A percentile compares a stretch with the other conserved stretches of the same genome.
Evolutionary conservation across 2,888 invertebrate genomes (phyloP).

Genomic region (Phaedon cochleariae): DNA sequence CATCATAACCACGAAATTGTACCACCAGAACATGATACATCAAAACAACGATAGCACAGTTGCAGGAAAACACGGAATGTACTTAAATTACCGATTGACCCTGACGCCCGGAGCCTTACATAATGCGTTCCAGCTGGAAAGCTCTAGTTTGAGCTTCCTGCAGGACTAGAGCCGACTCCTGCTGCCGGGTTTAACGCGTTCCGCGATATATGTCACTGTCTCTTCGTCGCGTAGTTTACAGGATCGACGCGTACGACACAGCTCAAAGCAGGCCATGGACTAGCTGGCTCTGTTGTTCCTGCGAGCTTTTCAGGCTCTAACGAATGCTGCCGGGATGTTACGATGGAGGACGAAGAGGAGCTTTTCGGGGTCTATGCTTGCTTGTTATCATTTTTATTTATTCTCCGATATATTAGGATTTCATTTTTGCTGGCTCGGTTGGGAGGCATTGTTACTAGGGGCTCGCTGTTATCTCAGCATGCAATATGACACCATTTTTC

Average conservation of each 20-base stretch:
- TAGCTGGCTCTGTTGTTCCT: slow-evolving; percentile 34
- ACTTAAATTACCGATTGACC: too few species aligned
- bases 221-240: too few species aligned
- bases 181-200: too few species aligned
- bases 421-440: slow-evolving; percentile 14
- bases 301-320: slow-evolving; percentile 30
- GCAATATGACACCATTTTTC: too few species aligned
- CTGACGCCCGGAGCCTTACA: too few species aligned
- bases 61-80: slow-evolving; percentile 18
- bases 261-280: slow-evolving; percentile 32
- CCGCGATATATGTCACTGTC: too few species aligned
- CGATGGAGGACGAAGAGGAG: slow-evolving; percentile 21
- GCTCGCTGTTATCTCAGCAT: too few species aligned
- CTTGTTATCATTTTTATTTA: slow-evolving; percentile 39
- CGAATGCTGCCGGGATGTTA: slow-evolving; percentile 19
- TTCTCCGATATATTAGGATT: slow-evolving; percentile 32
- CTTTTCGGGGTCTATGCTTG: slow-evolving; percentile 25
- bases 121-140: too few species aligned
- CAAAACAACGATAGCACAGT: too few species aligned
- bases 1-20: not conserved
- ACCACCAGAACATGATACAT: too few species aligned
- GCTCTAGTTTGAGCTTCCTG: too few species aligned
- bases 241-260: slow-evolving; percentile 18
- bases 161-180: too few species aligned
- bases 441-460: slow-evolving; percentile 17